Conservation (phyloP, 37 sponge, comb jelly and placozoan species). For the Petrosia ficiformis region DNA sequence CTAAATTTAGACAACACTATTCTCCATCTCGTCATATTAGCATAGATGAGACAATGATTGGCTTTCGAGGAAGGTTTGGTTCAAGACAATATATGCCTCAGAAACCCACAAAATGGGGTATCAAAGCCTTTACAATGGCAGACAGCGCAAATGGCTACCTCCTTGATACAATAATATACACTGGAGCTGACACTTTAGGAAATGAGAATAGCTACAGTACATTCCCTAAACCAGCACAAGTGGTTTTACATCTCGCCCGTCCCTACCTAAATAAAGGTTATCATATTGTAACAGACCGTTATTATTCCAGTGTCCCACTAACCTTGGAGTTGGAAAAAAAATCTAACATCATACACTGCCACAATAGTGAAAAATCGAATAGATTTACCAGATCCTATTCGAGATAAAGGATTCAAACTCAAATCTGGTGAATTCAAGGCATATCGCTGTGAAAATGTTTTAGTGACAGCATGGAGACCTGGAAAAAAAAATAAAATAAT, state of each 20-base stretch:
- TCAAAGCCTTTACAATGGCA: conserved; percentile 27
- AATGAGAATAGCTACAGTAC: background rate
- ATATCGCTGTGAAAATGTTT: too few species aligned
- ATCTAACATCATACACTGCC: background rate
- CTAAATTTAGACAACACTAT: conserved; percentile 1
- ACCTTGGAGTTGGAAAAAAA: background rate
- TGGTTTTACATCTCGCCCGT: background rate
- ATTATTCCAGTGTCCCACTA: too few species aligned
- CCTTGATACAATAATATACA: too few species aligned
- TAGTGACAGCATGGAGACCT: too few species aligned
- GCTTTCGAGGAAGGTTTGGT: conserved; percentile 24
- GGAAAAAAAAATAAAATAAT: too few species aligned
- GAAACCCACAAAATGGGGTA: too few species aligned
- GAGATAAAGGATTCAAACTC: background rate
- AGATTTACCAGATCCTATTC: background rate
- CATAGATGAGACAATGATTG: too few species aligned
- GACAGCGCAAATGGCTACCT: conserved; percentile 29
- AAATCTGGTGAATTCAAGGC: too few species aligned
- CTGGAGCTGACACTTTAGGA: too few species aligned
- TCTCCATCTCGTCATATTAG: conserved; percentile 16
- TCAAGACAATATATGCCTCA: too few species aligned
- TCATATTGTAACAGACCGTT: conserved; percentile 2
- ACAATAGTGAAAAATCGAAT: conserved; percentile 6
- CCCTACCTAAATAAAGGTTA: conserved; percentile 7
- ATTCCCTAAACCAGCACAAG: conserved; percentile 5